Conservation (phyloP, 2,888 invertebrate species). For the Caenorhabditis doughertyi region DNA sequence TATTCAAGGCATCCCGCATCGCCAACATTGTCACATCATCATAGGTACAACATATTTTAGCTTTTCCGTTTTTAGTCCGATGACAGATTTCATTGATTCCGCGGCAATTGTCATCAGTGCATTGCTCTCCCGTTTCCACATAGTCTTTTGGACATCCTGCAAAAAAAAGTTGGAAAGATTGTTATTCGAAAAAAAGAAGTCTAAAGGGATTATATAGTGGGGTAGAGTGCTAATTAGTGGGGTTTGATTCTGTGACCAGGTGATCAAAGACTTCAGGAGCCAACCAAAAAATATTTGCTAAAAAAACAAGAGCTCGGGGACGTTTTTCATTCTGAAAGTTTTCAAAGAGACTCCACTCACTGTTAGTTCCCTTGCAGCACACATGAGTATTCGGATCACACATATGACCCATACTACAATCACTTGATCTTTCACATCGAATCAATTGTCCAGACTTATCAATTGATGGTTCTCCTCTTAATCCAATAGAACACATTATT, state of each 20-base stretch:
- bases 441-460: conserved; percentile 75
- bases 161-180: not conserved
- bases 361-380: conserved; percentile 80
- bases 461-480: conserved; percentile 78
- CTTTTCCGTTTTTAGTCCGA: conserved; percentile 72
- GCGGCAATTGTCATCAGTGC: conserved; percentile 68
- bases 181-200: not conserved
- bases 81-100: conserved; percentile 72
- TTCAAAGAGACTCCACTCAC: no score
- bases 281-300: no score
- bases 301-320: no score
- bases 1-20: conserved; percentile 29
- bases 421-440: conserved; percentile 70
- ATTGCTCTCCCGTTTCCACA: conserved; percentile 79
- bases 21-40: conserved; percentile 61
- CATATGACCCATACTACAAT: conserved; percentile 75
- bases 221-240: no score
- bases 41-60: conserved; percentile 74
- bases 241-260: no score
- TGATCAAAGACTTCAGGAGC: no score
- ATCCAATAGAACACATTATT: conserved; percentile 77
- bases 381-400: conserved; percentile 78
- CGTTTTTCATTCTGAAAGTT: no score
- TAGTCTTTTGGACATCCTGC: conserved; percentile 79
- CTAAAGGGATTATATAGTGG: no score